Percentiles rank a stretch among this genome's conserved stretches.
Evolutionary conservation across 2,888 invertebrate genomes (phyloP).

Genomic region (Sesia bembeciformis): DNA sequence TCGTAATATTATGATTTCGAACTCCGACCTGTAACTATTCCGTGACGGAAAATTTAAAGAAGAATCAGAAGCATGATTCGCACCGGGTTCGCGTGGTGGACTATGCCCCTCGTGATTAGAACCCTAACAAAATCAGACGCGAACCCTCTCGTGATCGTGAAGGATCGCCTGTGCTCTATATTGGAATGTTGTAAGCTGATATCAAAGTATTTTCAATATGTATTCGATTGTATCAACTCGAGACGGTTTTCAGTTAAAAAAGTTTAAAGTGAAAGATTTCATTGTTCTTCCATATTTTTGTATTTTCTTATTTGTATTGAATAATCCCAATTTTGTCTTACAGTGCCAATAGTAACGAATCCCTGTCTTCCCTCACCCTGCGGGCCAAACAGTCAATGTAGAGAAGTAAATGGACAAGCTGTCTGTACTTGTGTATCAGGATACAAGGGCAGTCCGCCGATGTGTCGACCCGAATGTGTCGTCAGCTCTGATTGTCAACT

Average conservation of each 20-base stretch:
- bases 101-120: too few relatives aligned
- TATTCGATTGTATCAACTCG: background rate
- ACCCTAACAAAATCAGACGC: too few relatives aligned
- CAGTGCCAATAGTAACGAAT: conserved; percentile 59
- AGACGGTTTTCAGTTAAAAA: background rate
- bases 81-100: too few relatives aligned
- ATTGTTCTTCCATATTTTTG: background rate
- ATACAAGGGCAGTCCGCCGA: conserved; percentile 82
- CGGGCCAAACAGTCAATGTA: conserved; percentile 83
- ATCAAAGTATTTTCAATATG: too few relatives aligned
- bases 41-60: too few relatives aligned
- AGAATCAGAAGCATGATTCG: too few relatives aligned
- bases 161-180: too few relatives aligned
- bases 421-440: conserved; percentile 83
- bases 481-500: conserved; percentile 83
- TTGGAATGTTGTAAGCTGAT: too few relatives aligned
- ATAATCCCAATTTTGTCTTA: conserved; percentile 5
- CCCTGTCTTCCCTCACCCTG: conserved; percentile 84
- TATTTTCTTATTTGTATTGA: background rate
- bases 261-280: background rate
- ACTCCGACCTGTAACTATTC: too few relatives aligned
- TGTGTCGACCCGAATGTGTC: conserved; percentile 85
- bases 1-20: background rate
- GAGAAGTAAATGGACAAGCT: conserved; percentile 77
- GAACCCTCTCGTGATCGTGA: too few relatives aligned